Percentiles rank a stretch among this genome's conserved stretches.
Evolutionary conservation across 2,888 invertebrate species (phyloP).

Genomic region (Hylaea fasciaria): DNA sequence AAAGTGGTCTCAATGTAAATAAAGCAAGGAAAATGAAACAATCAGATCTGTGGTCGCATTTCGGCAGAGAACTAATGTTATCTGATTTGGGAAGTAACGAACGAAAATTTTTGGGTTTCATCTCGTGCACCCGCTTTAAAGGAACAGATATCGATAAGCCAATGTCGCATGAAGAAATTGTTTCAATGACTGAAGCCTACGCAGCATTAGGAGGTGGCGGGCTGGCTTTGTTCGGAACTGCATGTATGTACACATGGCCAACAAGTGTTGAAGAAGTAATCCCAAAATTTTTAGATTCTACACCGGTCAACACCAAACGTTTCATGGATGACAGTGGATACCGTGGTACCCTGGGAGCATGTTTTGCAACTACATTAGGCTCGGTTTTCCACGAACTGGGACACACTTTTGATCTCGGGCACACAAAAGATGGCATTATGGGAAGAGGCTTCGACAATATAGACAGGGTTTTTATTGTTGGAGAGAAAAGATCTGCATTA

Average conservation of each 20-base stretch:
- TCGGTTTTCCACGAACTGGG: conserved; percentile 97
- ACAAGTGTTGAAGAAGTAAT: conserved; percentile 88
- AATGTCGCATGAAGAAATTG: conserved; percentile 88
- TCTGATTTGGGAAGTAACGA: conserved; percentile 86
- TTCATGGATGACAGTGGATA: conserved; percentile 97
- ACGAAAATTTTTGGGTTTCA: conserved; percentile 94
- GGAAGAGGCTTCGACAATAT: conserved; percentile 94
- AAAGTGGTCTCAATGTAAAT: conserved; percentile 88
- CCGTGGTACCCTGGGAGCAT: conserved; percentile 93
- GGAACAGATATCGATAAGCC: conserved; percentile 86
- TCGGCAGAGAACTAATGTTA: conserved; percentile 93
- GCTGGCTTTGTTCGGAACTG: conserved; percentile 95
- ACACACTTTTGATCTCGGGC: conserved; percentile 97
- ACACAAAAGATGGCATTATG: conserved; percentile 96
- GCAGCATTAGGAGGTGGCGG: conserved; percentile 97
- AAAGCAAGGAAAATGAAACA: conserved; percentile 90
- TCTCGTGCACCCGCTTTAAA: conserved; percentile 93
- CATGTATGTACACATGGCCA: conserved; percentile 96
- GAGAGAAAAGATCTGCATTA: conserved; percentile 77
- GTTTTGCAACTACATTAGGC: conserved; percentile 95
- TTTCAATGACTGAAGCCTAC: conserved; percentile 90
- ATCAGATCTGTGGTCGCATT: conserved; percentile 92
- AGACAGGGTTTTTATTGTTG: conserved; percentile 89
- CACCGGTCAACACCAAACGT: conserved; percentile 88
- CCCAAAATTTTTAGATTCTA: conserved; percentile 75